Evolutionary conservation across 2,888 invertebrate species (phyloP).

Genomic region (Ashinkailepas kermadecensis): DNA sequence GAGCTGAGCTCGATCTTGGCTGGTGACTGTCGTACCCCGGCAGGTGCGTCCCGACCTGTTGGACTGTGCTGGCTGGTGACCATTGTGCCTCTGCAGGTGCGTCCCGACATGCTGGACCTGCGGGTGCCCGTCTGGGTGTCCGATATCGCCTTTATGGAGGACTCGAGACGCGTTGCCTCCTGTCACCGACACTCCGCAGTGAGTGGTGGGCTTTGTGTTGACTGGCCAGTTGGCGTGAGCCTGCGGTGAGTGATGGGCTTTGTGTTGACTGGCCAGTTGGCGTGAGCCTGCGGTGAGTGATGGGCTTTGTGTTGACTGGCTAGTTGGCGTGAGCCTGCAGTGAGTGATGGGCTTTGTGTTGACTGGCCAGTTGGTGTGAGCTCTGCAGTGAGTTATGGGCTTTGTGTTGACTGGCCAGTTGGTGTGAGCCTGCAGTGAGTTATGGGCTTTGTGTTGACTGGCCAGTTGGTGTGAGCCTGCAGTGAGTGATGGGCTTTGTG

Average conservation of each 20-base stretch:
- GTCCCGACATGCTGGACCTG: constrained; percentile 74
- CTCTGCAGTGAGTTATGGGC: background rate
- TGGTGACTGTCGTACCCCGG: constrained; percentile 25
- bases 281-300: too few relatives aligned
- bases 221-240: background rate
- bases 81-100: constrained; percentile 48
- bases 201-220: constrained; percentile 42
- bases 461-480: too few relatives aligned
- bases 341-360: constrained; percentile 7
- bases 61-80: constrained; percentile 42
- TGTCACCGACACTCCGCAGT: constrained; percentile 79
- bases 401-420: background rate
- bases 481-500: background rate
- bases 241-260: background rate
- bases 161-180: constrained; percentile 56
- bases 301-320: too few relatives aligned
- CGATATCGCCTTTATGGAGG: constrained; percentile 67
- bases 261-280: background rate
- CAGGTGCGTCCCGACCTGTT: constrained; percentile 74
- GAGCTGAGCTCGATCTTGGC: too few relatives aligned
- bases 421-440: background rate
- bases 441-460: too few relatives aligned
- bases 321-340: too few relatives aligned
- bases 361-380: too few relatives aligned
- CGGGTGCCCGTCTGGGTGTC: constrained; percentile 77